Conservation (phyloP, 2,797 vertebrate genomes). For the Synaphobranchus kaupii region DNA sequence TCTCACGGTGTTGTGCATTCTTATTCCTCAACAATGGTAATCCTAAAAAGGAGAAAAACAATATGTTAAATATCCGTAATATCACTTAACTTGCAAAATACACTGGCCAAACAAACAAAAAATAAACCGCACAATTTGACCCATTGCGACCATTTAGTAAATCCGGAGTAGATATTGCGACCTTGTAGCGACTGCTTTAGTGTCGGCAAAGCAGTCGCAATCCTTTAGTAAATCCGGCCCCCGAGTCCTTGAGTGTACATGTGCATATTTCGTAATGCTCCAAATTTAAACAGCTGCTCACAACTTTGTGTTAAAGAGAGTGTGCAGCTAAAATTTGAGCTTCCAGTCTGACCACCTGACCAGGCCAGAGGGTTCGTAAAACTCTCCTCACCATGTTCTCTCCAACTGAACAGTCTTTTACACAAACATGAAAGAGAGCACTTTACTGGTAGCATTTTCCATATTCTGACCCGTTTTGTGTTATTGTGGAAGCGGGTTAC, state of each 20-base stretch:
- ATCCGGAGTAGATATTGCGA: too few species aligned
- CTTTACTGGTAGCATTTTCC: background rate
- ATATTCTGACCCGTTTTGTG: background rate
- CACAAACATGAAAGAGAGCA: background rate
- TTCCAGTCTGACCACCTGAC: background rate
- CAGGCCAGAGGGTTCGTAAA: background rate
- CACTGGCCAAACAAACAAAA: background rate
- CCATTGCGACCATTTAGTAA: too few species aligned
- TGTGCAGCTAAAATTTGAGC: background rate
- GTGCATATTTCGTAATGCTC: too few species aligned
- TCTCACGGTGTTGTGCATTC: background rate
- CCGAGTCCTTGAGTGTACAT: too few species aligned
- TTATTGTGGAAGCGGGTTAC: background rate
- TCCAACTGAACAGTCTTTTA: background rate
- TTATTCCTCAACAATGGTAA: background rate
- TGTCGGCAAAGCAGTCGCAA: too few species aligned
- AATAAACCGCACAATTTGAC: background rate
- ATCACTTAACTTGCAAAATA: background rate
- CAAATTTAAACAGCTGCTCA: background rate
- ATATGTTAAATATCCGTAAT: background rate
- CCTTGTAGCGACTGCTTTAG: too few species aligned
- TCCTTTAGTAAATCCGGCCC: too few species aligned
- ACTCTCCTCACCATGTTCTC: background rate
- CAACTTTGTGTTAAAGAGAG: background rate
- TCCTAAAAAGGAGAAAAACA: background rate